These are phyloP conservation scores for Harmothoe impar DNA, from an alignment of 2,888 invertebrate genomes.

Conservation along the genomic window DNA sequence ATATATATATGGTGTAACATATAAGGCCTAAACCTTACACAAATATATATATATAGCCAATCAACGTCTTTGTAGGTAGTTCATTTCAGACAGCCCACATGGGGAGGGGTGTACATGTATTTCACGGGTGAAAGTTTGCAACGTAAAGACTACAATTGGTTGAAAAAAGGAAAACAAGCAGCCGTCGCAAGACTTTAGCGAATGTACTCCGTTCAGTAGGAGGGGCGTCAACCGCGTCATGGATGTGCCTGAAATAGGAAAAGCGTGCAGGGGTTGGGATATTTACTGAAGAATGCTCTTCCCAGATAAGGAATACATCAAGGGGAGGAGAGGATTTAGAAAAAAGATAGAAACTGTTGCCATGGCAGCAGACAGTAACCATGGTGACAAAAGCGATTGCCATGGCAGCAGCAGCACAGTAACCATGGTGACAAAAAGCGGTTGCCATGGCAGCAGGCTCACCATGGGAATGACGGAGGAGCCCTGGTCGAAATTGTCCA, in stretches of 20 bases:
- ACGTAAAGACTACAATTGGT: constrained; percentile 3
- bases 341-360: constrained; percentile 51
- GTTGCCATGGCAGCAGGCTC: constrained; percentile 59
- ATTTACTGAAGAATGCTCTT: background rate
- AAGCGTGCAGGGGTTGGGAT: constrained; percentile 55
- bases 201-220: background rate
- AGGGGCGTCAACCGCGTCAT: background rate
- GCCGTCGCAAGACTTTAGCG: background rate
- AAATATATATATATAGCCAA: too few relatives aligned
- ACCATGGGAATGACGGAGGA: constrained; percentile 69
- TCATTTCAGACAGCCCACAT: background rate
- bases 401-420: constrained; percentile 59
- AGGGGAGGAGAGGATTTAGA: background rate
- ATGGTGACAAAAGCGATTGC: constrained; percentile 11
- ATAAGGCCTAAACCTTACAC: too few relatives aligned
- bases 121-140: background rate
- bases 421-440: constrained; percentile 29
- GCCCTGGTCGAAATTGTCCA: constrained; percentile 69
- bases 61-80: background rate
- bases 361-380: constrained; percentile 54
- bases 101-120: background rate
- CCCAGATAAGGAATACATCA: background rate
- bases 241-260: constrained; percentile 55
- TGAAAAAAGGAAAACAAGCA: constrained; percentile 19
- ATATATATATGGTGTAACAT: too few relatives aligned